phyloP scores from a whole-genome alignment of 2,113 vertebrate species.

The Hystrix cristata region DNA sequence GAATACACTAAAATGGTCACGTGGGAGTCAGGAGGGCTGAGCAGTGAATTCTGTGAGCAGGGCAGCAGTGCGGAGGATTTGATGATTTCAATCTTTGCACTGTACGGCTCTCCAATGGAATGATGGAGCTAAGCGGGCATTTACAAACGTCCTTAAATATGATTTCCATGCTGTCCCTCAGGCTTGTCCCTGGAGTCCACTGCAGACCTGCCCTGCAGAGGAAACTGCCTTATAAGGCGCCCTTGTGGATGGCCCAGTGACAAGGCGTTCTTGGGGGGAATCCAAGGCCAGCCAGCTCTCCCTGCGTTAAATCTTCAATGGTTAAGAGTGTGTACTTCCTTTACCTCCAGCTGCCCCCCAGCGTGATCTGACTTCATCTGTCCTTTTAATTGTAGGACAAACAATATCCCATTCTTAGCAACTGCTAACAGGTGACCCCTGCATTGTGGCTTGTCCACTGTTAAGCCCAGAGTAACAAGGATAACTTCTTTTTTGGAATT shows the following conservation, averaged over 20 bases:
- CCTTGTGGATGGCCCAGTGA: conserved; percentile 52
- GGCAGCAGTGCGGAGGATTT: neutral
- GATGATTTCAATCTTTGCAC: neutral
- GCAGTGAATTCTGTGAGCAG: neutral
- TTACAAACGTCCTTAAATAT: neutral
- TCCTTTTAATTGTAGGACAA: conserved; percentile 44
- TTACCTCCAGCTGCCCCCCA: conserved; percentile 9
- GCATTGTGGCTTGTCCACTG: neutral
- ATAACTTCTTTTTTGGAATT: neutral
- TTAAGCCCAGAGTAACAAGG: neutral
- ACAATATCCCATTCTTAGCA: conserved; percentile 44
- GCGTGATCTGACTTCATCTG: conserved; percentile 63
- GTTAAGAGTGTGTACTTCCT: conserved; percentile 66
- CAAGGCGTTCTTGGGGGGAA: conserved; percentile 57
- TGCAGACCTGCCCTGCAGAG: conserved; percentile 34
- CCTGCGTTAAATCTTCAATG: conserved; percentile 30
- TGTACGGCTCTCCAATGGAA: neutral
- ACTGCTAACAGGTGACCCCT: neutral
- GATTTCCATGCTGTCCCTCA: conserved; percentile 8
- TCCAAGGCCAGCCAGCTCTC: conserved; percentile 66
- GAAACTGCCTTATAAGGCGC: conserved; percentile 80
- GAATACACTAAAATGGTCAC: neutral
- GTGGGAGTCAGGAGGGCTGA: neutral
- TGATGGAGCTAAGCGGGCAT: neutral
- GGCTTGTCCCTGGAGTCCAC: neutral